Base-by-base conservation (phyloP, 2,888 invertebrate genomes). In the Bugulina stolonifera region DNA sequence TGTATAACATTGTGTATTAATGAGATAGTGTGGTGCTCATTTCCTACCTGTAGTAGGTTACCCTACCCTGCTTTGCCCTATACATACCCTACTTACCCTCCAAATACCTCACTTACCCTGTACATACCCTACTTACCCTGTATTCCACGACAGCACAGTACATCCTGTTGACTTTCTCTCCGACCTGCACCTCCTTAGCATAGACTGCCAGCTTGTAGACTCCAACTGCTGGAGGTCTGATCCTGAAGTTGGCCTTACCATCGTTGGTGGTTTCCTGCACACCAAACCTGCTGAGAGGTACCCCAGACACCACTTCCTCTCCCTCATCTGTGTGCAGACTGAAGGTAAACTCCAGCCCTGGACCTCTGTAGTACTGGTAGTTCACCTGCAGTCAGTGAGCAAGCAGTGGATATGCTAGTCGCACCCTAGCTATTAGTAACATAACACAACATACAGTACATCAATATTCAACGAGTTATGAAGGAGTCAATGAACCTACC, bases 81-180 rank as follows among this genome's bases (percentile, higher is more conserved):
- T n/a, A n/a, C n/a, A n/a, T n/a, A n/a, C n/a, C n/a, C n/a, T n/a
- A n/a, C n/a, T n/a, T n/a, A n/a, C n/a, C n/a, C n/a, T n/a, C n/a
- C n/a, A n/a, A n/a, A n/a, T n/a, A n/a, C n/a, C n/a, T n/a, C n/a
- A n/a, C n/a, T n/a, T n/a, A n/a, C n/a, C n/a, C n/a, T 22, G 52
- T 22, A 52, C 52, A 52, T 22, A 23, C 18, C n/a, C 5, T 25
- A 64, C 64, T 3, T 22, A 83, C 79, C 77, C 82, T 81, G 76
- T 83, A 84, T 75, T 84, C 84, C 72, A 83, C 84, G 18, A 84
- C 83, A 72, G 83, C 83, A 52, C 83, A 82, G 74, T 83, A 84
- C 25, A 84, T 82, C 72, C 81, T 81, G 72, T 83, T 83, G 73
- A 81, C 81, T n/a, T 72, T 74, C 75, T 79, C 80, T 69, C 80